Evolutionary conservation across 2,797 vertebrate genomes (phyloP), one percentile per base, ranked within the genome.

Genomic region (Chelmon rostratus): DNA sequence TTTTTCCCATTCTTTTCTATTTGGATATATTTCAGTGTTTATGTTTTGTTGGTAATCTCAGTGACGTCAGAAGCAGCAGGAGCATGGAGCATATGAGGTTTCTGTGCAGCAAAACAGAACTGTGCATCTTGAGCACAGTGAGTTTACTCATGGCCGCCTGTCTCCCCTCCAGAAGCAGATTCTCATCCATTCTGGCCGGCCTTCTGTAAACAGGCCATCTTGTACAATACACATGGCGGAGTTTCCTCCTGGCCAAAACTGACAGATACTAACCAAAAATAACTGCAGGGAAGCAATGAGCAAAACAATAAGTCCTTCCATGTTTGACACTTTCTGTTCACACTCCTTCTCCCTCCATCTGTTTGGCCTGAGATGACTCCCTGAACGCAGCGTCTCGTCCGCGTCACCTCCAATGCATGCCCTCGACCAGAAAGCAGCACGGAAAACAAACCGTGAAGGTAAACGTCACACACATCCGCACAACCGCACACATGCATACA

Each of bases 171-270:
- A 58, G 77, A 28, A 88, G 57, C 81, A 86, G 73, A 83, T 73
- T 81, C 40, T 77, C 81, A 68, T 84, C 65, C 82, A 56, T 86
- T 83, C 61, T 81, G 81, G 62, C 76, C 66, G 8, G 50, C 68
- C 67, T 73, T 52, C 50, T 47, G 75, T 82, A 82, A 84, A 84
- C 78, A 89, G 72, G 62, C 70, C 68, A 56, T 82, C 80, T 89
- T 79, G 77, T 73, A 40, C 83, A 82, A 72, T 56, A 65, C 87
- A 90, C 82, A 89, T 76, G 75, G 78, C 76, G 70, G 35, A 68
- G 71, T 44, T 58, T 78, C 71, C 86, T 75, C 13, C 11, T 1
- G 23, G 87, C 83, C 78, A 78, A 83, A 84, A 80, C 66, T 64
- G 80, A 88, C 88, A 80, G 72, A 86, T 28, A 78, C n/a, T 42